These are phyloP conservation scores for Channa argus DNA, from an alignment of 2,113 vertebrate species.

Conservation along the genomic window DNA sequence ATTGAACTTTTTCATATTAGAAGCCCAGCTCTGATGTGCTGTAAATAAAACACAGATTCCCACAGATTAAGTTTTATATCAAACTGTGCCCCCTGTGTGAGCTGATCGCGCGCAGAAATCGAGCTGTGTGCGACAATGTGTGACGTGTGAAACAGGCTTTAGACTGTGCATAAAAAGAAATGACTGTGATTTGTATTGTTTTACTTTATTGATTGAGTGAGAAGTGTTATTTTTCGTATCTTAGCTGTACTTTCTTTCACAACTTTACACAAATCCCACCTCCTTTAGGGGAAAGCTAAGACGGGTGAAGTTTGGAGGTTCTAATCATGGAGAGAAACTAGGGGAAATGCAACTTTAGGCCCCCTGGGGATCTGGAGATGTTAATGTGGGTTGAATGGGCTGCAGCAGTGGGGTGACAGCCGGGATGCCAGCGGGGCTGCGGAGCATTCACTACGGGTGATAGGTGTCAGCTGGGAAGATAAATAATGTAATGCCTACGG, in stretches of 20 bases:
- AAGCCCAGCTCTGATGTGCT: neutral
- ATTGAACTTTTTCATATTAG: too few relatives aligned
- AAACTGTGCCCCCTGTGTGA: too few relatives aligned
- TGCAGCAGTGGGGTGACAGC: conserved; percentile 41
- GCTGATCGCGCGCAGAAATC: too few relatives aligned
- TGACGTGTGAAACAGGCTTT: too few relatives aligned
- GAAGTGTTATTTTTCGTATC: conserved; percentile 9
- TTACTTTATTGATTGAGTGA: conserved; percentile 10
- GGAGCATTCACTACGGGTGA: conserved; percentile 48
- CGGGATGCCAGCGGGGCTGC: conserved; percentile 51
- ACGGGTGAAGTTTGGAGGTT: conserved; percentile 6
- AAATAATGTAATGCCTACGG: conserved; percentile 67
- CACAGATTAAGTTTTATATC: too few relatives aligned
- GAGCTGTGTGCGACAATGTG: too few relatives aligned
- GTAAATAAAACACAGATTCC: conserved; percentile 10
- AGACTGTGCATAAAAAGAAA: too few relatives aligned
- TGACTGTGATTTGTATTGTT: conserved; percentile 12
- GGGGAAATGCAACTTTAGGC: conserved; percentile 34
- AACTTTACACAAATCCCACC: conserved; percentile 27
- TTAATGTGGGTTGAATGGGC: conserved; percentile 54
- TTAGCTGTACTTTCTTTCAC: conserved; percentile 15
- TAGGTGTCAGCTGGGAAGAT: conserved; percentile 63
- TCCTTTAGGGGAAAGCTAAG: neutral
- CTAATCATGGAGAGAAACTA: neutral
- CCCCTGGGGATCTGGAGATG: conserved; percentile 36